Base-by-base conservation (phyloP, 2,888 invertebrate genomes). In the Azorinus chamasolen region DNA sequence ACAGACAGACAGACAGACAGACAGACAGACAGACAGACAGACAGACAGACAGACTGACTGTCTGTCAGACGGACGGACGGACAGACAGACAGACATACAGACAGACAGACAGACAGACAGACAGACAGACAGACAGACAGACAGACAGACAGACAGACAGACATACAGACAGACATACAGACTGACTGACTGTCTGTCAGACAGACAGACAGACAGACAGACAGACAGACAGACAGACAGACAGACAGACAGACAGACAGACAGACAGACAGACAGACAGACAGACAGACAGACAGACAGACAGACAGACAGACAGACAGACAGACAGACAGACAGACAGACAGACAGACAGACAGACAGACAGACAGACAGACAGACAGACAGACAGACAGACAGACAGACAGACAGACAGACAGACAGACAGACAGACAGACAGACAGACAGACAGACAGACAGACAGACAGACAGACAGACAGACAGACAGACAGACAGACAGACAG, bases 1-100 rank as follows among this genome's bases (percentile, higher is more conserved):
- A 45, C 45, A 45, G 45, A 45, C 45, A 45, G 45, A 45, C 45
- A 45, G 45, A 45, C 45, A 45, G 45, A 45, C 45, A 45, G 45
- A 45, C 45, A 45, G 45, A 45, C 45, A 45, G 45, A 45, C 45
- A 45, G 45, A 45, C 45, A 45, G 45, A 45, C 45, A 45, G 45
- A 45, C 45, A 45, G 45, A 45, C 45, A 45, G 4, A 45, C 45
- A 45, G 6, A 45, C 45, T 18, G 45, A 45, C 45, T 8, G 45
- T 8, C 45, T 8, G 4, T 8, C 45, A 45, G 4, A 45, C 45
- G 14, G 6, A 8, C 45, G 3, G 45, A 45, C 14, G 14, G 45
- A 45, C 45, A 45, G 45, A 45, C 45, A 45, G 45, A 45, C 45
- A 45, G 6, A 8, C 45, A 8, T n/a, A 45, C 45, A 45, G 45